Evolutionary conservation across 2,113 vertebrate species (phyloP), one percentile per base, ranked within the genome.

Genomic region (Triplophysa dalaica): DNA sequence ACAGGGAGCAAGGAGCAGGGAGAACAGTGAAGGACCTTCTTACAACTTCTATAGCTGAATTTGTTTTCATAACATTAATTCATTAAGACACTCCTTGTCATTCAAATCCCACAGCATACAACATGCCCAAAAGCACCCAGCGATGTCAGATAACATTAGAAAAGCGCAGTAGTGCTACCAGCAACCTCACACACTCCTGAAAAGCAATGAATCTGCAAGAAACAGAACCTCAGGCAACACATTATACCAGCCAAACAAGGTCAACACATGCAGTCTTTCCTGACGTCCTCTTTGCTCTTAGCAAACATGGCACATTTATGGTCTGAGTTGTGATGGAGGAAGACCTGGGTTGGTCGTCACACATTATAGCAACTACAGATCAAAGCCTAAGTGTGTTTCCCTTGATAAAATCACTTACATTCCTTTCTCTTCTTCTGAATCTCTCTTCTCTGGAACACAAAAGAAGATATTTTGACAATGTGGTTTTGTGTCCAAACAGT

Each of bases 31-130:
- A 75, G 58, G 62, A 63, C 62, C 60, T 62, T 26, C 48, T 75
- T 21, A 48, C 22, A 48, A 75, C 41, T 75, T 75, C 21, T 60
- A 48, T 43, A 58, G 38, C 41, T 62, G 10, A 48, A 21, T 73
- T 60, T 73, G 8, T 24, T 48, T 43, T 75, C 38, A 75, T 63
- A 48, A 75, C 45, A 22, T 19, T 63, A 63, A 75, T 75, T 63
- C 58, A 75, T 75, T 26, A 63, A 62, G 73, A 75, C 60, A 50
- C 8, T 62, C n/a, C 70, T 19, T 75, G 73, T 75, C 73, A 75
- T 75, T 63, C 41, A 75, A 63, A 60, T 74, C n/a, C n/a, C 29
- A n/a, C 63, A 22, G 21, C 75, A 38, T n/a, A 5, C 6, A 45
- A 29, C 54, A 69, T 41, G 24, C 77, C 65, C 65, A 69, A 69